Percentiles rank a stretch among this genome's conserved stretches.
These are phyloP conservation scores for Chelonus formosanus DNA, from an alignment of 2,888 invertebrate species.

Conservation along the genomic window DNA sequence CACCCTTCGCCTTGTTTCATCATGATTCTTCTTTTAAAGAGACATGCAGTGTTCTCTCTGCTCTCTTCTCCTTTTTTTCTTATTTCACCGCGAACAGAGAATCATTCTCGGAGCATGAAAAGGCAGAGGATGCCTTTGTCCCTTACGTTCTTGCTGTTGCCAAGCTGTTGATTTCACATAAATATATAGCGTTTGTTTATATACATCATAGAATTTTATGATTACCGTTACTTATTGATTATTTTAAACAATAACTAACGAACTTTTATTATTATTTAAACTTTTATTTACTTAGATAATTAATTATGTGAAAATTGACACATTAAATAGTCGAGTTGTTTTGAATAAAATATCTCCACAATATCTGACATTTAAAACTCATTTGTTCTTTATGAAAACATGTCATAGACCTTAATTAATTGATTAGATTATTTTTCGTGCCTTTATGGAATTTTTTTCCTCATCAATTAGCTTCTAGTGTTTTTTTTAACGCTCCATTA, in stretches of 20 bases:
- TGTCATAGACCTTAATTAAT: too few relatives aligned
- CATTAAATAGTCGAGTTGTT: too few relatives aligned
- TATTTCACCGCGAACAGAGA: neutral
- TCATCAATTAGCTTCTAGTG: too few relatives aligned
- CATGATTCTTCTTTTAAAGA: neutral
- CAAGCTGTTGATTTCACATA: conserved; percentile 3
- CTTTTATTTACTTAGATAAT: neutral
- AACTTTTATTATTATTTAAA: neutral
- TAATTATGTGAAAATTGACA: neutral
- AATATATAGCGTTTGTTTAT: neutral
- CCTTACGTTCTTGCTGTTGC: conserved; percentile 3
- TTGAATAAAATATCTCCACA: too few relatives aligned
- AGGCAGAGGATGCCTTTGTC: conserved; percentile 2
- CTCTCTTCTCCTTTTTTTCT: neutral
- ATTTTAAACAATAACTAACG: neutral
- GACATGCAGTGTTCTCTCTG: neutral
- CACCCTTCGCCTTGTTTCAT: conserved; percentile 3
- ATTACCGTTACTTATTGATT: neutral
- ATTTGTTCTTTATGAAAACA: too few relatives aligned
- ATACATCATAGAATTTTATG: too few relatives aligned
- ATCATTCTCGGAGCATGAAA: neutral
- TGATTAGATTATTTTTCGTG: too few relatives aligned
- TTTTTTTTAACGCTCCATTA: too few relatives aligned
- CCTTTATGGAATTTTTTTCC: too few relatives aligned
- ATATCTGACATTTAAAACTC: too few relatives aligned